Conservation (phyloP, 2,797 vertebrate genomes). For the Gymnopithys bicolor region DNA sequence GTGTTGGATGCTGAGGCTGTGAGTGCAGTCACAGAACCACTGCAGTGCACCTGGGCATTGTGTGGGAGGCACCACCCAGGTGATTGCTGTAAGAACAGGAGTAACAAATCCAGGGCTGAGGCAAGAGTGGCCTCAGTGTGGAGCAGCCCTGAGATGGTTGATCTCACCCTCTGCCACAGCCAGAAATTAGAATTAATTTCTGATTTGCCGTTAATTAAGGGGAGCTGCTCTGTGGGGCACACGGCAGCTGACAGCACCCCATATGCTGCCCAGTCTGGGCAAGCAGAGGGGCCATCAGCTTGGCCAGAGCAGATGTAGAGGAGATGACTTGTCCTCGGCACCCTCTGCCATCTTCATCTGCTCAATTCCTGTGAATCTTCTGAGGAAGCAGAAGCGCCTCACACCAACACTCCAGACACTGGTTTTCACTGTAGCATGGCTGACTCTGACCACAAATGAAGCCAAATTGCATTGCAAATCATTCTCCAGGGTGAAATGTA, state of each 20-base stretch:
- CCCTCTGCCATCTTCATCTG: not conserved
- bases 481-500: not conserved
- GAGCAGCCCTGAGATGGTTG: not conserved
- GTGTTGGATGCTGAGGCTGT: accelerated
- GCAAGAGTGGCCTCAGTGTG: accelerated
- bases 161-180: not conserved
- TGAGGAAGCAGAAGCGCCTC: not conserved
- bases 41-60: accelerated
- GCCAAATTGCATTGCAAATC: not conserved
- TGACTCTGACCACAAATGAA: not conserved
- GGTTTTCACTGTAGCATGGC: accelerated
- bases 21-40: not conserved
- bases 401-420: accelerated
- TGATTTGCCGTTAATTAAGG: not conserved
- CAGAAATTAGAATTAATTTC: not conserved
- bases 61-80: not conserved
- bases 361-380: not conserved
- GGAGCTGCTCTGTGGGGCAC: accelerated
- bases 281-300: not conserved
- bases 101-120: not conserved
- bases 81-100: not conserved
- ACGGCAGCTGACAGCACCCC: not conserved
- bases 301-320: not conserved
- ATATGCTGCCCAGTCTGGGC: not conserved
- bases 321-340: accelerated